Conservation (phyloP, 2,888 invertebrate genomes). For the Dicyrtomina minuta region DNA sequence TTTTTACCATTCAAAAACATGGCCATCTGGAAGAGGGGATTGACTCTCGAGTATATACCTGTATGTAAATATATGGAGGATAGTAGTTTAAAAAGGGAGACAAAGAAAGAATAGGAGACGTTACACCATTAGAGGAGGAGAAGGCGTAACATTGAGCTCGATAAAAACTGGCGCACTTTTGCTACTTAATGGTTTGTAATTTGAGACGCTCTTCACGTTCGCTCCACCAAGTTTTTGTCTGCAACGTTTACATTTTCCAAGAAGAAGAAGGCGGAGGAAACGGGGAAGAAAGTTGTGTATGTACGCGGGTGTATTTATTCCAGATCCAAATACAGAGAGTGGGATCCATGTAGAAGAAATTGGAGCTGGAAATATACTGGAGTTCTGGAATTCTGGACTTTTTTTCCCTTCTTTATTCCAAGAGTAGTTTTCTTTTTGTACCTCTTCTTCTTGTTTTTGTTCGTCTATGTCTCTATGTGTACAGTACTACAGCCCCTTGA, state of each 20-base stretch:
- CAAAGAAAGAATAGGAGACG: not conserved
- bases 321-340: too few relatives aligned
- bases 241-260: too few relatives aligned
- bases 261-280: too few relatives aligned
- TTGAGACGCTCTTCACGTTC: slow-evolving; percentile 9
- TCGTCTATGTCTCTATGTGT: too few relatives aligned
- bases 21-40: too few relatives aligned
- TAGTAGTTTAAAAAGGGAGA: not conserved
- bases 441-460: not conserved
- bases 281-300: too few relatives aligned
- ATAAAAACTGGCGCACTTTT: not conserved
- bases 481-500: not conserved
- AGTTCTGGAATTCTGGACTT: not conserved
- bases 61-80: too few relatives aligned
- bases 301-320: too few relatives aligned
- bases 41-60: too few relatives aligned
- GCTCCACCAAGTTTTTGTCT: not conserved
- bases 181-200: slow-evolving; percentile 21
- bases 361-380: not conserved
- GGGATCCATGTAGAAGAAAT: not conserved
- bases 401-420: not conserved
- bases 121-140: not conserved
- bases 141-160: not conserved
- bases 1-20: too few relatives aligned
- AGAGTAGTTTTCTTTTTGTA: not conserved